A percentile compares a stretch with the other conserved stretches of the same genome.
Conservation (phyloP, 2,113 vertebrate species). For the Numenius arquata region DNA sequence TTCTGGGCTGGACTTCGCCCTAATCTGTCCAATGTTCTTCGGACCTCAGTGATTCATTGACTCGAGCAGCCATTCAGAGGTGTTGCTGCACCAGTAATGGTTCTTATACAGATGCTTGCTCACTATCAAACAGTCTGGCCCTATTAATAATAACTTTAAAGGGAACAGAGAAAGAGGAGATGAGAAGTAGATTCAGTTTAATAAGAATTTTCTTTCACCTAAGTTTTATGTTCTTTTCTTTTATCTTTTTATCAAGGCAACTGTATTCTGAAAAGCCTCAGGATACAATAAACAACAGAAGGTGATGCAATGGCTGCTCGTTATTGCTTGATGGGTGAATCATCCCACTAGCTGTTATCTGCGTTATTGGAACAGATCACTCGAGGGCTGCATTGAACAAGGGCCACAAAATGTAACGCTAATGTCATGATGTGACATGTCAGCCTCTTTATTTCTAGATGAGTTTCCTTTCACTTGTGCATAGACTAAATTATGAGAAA, state of each 20-base stretch:
- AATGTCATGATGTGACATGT: neutral
- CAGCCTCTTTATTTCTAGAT: neutral
- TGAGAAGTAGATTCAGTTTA: conserved; percentile 24
- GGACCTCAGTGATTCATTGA: neutral
- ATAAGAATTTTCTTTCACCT: conserved; percentile 46
- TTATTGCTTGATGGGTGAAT: conserved; percentile 63
- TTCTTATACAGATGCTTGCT: neutral
- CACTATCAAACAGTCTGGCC: neutral
- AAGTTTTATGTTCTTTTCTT: conserved; percentile 62
- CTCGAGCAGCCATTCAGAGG: neutral
- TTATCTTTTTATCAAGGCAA: conserved; percentile 71
- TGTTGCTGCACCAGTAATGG: neutral
- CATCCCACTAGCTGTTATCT: conserved; percentile 54
- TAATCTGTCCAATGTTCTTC: neutral
- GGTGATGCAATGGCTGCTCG: conserved; percentile 60
- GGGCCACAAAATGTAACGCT: neutral
- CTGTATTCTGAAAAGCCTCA: conserved; percentile 59
- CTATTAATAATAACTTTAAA: conserved; percentile 48
- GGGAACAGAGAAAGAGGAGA: conserved; percentile 14
- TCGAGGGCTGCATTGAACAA: neutral
- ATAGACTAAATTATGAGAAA: neutral
- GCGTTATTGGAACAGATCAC: conserved; percentile 24
- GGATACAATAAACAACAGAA: conserved; percentile 68
- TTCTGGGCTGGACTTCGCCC: neutral
- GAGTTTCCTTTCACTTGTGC: neutral